Conservation (phyloP, 2,113 vertebrate genomes). For the Solea solea region DNA sequence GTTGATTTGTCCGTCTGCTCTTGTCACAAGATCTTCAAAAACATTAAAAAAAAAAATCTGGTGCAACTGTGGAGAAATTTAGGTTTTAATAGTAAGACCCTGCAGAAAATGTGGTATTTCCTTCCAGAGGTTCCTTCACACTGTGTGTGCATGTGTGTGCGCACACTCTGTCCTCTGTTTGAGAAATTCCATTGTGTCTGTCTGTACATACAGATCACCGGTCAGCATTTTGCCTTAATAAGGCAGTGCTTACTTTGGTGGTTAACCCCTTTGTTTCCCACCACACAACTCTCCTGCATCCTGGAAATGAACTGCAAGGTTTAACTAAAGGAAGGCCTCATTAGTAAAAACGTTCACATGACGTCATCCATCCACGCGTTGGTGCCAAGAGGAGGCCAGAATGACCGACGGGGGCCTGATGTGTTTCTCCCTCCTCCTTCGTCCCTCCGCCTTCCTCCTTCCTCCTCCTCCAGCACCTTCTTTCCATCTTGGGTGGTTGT, state of each 20-base stretch:
- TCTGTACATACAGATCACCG: constrained; percentile 58
- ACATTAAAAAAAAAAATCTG: too few relatives aligned
- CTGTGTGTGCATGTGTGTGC: background rate
- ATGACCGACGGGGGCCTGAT: constrained; percentile 14
- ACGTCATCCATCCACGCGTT: constrained; percentile 26
- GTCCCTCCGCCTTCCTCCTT: too few relatives aligned
- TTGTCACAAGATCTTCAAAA: too few relatives aligned
- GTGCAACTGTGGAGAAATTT: too few relatives aligned
- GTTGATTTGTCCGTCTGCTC: too few relatives aligned
- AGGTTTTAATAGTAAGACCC: too few relatives aligned
- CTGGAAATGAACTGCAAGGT: background rate
- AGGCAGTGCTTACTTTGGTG: constrained; percentile 62
- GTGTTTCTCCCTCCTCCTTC: too few relatives aligned
- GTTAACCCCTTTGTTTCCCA: constrained; percentile 54
- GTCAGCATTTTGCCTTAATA: constrained; percentile 79
- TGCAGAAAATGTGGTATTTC: too few relatives aligned
- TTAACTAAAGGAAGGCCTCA: background rate
- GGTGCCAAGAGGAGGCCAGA: constrained; percentile 15
- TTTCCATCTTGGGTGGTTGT: constrained; percentile 60
- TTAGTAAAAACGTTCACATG: constrained; percentile 10
- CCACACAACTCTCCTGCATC: background rate
- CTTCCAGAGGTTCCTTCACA: too few relatives aligned
- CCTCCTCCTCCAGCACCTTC: constrained; percentile 14
- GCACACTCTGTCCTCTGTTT: constrained; percentile 3
- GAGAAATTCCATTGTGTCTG: constrained; percentile 43